Base-by-base conservation (phyloP, 2,113 vertebrate genomes). In the Coregonus clupeaformis region DNA sequence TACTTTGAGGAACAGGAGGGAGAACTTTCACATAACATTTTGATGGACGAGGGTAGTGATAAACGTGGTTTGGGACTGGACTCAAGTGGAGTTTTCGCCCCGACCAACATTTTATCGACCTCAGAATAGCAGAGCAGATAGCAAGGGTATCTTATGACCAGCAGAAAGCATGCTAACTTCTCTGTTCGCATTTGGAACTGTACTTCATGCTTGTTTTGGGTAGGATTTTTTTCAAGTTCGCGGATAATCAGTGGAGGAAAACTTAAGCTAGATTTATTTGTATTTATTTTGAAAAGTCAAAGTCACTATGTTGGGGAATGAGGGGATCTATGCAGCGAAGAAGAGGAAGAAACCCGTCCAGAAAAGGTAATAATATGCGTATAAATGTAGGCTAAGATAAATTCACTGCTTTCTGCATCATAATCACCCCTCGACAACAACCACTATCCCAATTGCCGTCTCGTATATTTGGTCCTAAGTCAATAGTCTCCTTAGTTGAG, bases 341-440 rank as follows among this genome's bases (percentile, higher is more conserved):
- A 83, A 63, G 73, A 85, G 85, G 83, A 87, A 77, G 75, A 87
- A 85, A 62, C 83, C 85, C 32, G 77, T 67, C 0, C 79, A 80
- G 66, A 87, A 83, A 76, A 75, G 36, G 81, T 82, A 22, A 20
- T 70, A 27, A 30, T 14, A 13, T 30, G 9, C 24, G 13, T 2
- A 22, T 62, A 45, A 6, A 45, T 18, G 16, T 52, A 52, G 49
- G 49, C 36, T 42, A 42, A 42, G 36, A 42, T 42, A 9, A 11
- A 57, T 77, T 77, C 7, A 24, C 42, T 14, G 12, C 71, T 18
- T 47, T 30, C 18, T 24, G 4, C n/a, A n/a, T n/a, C n/a, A n/a
- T n/a, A 5, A 30, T 30, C 30, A 30, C 5, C 30, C 30, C 5
- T 30, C 30, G 5, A 30, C 36, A 7, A 2, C 36, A 36, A 36